These are phyloP conservation scores for Neogobius melanostomus DNA, from an alignment of 2,113 vertebrate genomes.

Conservation along the genomic window DNA sequence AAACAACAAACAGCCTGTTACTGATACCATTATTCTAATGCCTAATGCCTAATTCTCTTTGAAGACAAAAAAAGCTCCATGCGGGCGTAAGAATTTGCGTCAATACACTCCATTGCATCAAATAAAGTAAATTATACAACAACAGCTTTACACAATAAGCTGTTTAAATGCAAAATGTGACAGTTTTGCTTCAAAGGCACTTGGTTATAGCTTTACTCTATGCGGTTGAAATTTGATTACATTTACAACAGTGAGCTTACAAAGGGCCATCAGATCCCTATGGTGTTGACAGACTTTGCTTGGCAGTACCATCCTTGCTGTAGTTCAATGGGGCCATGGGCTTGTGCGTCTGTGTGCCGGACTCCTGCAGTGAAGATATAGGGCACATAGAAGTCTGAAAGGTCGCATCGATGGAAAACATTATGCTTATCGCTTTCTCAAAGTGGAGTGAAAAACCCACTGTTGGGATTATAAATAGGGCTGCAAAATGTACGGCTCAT, in stretches of 20 bases:
- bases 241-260: neutral
- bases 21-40: neutral
- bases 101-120: neutral
- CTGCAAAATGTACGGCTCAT: neutral
- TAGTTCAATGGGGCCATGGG: slow-evolving; percentile 9
- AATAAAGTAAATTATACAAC: neutral
- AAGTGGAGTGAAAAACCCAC: slow-evolving; percentile 2
- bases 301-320: slow-evolving; percentile 12
- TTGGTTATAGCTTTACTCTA: neutral
- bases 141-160: neutral
- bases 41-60: neutral
- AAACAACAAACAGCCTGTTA: neutral
- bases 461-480: slow-evolving; percentile 3
- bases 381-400: slow-evolving; percentile 21
- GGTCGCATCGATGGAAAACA: slow-evolving; percentile 21
- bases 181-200: neutral
- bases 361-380: slow-evolving; percentile 24
- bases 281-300: slow-evolving; percentile 10
- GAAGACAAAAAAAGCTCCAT: neutral
- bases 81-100: neutral
- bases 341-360: slow-evolving; percentile 21
- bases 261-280: slow-evolving; percentile 13
- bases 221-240: neutral
- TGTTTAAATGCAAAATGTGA: neutral
- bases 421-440: slow-evolving; percentile 20